Percentiles rank a stretch among this genome's conserved stretches.
Evolutionary conservation across 2,888 invertebrate species (phyloP).

Genomic region (Sesia bembeciformis): DNA sequence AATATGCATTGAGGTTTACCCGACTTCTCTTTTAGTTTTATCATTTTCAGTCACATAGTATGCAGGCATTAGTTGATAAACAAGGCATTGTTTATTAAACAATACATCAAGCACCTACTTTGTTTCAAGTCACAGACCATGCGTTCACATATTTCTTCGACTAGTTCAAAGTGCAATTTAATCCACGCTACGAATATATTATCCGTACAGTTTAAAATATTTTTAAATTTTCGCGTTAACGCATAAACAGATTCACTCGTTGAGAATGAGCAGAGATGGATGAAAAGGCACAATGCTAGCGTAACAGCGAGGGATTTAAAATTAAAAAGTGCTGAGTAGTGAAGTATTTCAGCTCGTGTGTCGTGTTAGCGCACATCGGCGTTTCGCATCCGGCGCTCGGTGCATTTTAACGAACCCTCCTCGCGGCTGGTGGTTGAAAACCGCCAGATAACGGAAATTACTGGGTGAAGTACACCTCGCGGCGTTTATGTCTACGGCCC

Average conservation of each 20-base stretch:
- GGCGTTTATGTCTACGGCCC: constrained; percentile 21
- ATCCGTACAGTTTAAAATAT: neutral
- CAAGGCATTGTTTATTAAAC: too few relatives aligned
- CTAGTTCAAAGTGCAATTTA: neutral
- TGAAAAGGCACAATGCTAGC: constrained; percentile 28
- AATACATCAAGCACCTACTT: too few relatives aligned
- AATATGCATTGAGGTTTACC: too few relatives aligned
- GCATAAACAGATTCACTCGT: neutral
- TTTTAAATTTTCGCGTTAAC: neutral
- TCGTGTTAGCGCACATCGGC: constrained; percentile 38
- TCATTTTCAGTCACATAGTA: too few relatives aligned
- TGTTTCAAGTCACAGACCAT: too few relatives aligned
- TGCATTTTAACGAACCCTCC: constrained; percentile 52
- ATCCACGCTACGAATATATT: neutral
- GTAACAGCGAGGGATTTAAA: constrained; percentile 27
- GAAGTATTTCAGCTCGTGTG: constrained; percentile 29
- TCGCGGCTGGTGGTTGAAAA: neutral
- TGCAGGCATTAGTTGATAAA: too few relatives aligned
- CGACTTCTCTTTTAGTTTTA: too few relatives aligned
- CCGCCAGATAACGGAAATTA: constrained; percentile 54
- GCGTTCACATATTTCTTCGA: too few relatives aligned
- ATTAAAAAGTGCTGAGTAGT: constrained; percentile 41
- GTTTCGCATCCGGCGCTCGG: constrained; percentile 42
- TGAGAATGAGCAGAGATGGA: constrained; percentile 11
- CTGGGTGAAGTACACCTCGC: constrained; percentile 19